A percentile compares a stretch with the other conserved stretches of the same genome.
These are phyloP conservation scores for Lasioglossum malachurum DNA, from an alignment of 2,888 invertebrate genomes.

Conservation along the genomic window DNA sequence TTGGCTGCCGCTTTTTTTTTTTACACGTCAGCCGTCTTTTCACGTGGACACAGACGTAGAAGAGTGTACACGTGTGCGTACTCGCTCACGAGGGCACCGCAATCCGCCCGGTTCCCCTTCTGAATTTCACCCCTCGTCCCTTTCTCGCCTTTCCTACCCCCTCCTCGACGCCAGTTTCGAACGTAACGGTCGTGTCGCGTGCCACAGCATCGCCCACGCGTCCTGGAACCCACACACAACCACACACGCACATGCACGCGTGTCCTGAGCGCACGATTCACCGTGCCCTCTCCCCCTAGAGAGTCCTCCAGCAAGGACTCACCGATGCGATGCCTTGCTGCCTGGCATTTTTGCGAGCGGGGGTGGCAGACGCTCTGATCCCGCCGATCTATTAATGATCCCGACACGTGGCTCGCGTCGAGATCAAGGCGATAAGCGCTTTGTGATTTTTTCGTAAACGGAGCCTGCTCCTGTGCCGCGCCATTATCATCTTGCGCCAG, in stretches of 20 bases:
- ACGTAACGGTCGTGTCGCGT: conserved; percentile 85
- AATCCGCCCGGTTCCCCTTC: conserved; percentile 70
- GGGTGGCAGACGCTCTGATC: conserved; percentile 25
- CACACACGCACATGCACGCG: conserved; percentile 51
- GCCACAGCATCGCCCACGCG: conserved; percentile 85
- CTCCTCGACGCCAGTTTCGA: conserved; percentile 77
- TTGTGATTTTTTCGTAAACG: conserved; percentile 23
- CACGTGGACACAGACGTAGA: conserved; percentile 37
- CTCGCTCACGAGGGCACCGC: conserved; percentile 60
- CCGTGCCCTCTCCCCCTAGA: conserved; percentile 39
- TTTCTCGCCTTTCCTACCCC: conserved; percentile 66
- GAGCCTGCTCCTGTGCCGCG: background rate
- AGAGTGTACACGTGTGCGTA: background rate
- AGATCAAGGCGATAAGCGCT: conserved; percentile 40
- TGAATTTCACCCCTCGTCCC: conserved; percentile 76
- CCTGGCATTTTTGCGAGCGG: conserved; percentile 62
- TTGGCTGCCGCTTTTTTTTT: conserved; percentile 55
- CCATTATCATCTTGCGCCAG: background rate
- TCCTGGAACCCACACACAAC: conserved; percentile 77
- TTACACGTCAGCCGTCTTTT: conserved; percentile 57
- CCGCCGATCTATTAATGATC: conserved; percentile 48
- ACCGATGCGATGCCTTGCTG: conserved; percentile 36
- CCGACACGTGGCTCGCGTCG: conserved; percentile 44
- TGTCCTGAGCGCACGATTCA: conserved; percentile 36
- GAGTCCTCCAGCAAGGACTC: conserved; percentile 41